Evolutionary conservation across 2,113 vertebrate species (phyloP).

Genomic region (Pionites leucogaster): DNA sequence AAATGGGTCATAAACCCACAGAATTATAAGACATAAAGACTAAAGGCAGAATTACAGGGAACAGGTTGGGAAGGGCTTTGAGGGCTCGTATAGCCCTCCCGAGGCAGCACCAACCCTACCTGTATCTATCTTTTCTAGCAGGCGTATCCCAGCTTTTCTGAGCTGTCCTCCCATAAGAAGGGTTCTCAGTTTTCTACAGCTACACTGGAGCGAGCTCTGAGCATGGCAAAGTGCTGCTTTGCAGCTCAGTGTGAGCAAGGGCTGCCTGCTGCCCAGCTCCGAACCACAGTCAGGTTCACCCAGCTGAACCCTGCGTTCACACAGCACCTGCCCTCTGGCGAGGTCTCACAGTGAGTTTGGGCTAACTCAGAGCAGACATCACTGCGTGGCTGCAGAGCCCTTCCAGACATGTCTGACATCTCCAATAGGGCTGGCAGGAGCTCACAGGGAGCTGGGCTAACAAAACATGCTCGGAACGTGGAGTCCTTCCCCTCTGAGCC

Average conservation of each 20-base stretch:
- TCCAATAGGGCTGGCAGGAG: neutral
- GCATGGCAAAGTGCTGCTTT: rapidly evolving
- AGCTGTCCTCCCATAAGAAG: neutral
- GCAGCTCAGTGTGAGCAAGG: neutral
- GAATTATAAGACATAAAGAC: neutral
- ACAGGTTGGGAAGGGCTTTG: neutral
- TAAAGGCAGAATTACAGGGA: neutral
- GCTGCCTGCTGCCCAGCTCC: neutral
- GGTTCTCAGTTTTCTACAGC: neutral
- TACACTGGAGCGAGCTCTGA: neutral
- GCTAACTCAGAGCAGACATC: neutral
- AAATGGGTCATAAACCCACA: neutral
- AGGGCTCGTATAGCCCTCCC: neutral
- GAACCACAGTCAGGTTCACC: neutral
- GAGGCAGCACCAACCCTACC: neutral
- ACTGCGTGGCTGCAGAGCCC: neutral
- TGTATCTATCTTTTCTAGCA: neutral
- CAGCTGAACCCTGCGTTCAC: too few species aligned
- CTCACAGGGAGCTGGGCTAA: neutral
- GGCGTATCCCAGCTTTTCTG: neutral
- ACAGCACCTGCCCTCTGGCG: rapidly evolving
- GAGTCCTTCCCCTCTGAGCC: neutral
- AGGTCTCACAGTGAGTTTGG: neutral
- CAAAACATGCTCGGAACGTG: neutral
- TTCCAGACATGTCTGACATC: neutral